Base-by-base conservation (phyloP, 2,113 vertebrate species). In the Stegostoma tigrinum region DNA sequence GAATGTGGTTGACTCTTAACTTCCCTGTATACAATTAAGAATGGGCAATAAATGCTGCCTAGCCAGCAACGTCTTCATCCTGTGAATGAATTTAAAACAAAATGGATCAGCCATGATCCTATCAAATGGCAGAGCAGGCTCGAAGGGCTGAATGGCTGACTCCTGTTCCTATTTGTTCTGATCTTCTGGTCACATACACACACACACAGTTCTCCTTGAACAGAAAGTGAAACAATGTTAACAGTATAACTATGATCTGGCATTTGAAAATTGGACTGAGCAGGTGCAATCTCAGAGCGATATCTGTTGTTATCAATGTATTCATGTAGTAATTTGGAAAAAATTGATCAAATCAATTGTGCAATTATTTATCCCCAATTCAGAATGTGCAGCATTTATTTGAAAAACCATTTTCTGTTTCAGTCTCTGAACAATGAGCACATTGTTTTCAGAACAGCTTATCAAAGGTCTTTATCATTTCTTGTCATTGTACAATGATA, bases 331-430 rank as follows among this genome's bases (percentile, higher is more conserved):
- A 83, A 83, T 45, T 64, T 19, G 17, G 12, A 64, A 64, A 61
- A 55, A 61, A 61, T 91, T 91, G 87, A 14, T 34, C 55, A 61
- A 91, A 64, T 90, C 27, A 90, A 64, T 64, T 55, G 48, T n/a
- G 86, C 48, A 89, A 52, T 55, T 55, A 89, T 78, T 78, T 80
- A 89, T 55, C 52, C 86, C 87, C 55, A 91, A 87, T 21, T 64
- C 15, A 4, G 27, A 61, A 7, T 34, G n/a, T 91, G 52, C 87
- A 64, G 10, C 55, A 61, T 30, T 91, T 91, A n/a, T n/a, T 34
- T 91, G 14, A 91, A 90, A 61, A 91, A 64, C 87, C n/a, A 91
- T 91, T 91, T 91, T 55, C 87, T n/a, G 2, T 91, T 91, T 91
- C 15, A 17, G 14, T 64, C 15, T 91, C 55, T 6, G 15, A 55